Evolutionary conservation across 2,113 vertebrate species (phyloP).

Genomic region (Daubentonia madagascariensis): DNA sequence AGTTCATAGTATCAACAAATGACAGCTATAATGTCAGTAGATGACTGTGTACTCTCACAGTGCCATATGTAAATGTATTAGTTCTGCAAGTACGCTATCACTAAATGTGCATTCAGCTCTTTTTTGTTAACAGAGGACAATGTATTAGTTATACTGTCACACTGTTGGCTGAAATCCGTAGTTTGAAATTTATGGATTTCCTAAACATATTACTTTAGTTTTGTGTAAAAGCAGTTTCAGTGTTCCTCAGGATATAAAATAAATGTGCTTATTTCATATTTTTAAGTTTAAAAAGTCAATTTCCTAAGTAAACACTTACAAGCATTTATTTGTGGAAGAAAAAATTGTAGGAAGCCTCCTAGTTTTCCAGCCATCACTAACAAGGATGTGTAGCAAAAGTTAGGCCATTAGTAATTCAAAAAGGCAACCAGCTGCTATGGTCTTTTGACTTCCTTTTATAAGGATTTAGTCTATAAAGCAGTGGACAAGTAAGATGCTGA

Average conservation of each 20-base stretch:
- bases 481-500: neutral
- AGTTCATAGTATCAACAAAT: neutral
- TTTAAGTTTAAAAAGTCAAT: slow-evolving; percentile 37
- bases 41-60: neutral
- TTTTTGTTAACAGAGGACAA: neutral
- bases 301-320: neutral
- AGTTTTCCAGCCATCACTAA: neutral
- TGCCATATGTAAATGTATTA: neutral
- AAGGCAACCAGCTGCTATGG: neutral
- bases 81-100: neutral
- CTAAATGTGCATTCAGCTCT: neutral
- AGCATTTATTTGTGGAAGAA: neutral
- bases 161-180: neutral
- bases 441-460: neutral
- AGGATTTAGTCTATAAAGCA: neutral
- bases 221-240: neutral
- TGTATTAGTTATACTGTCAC: neutral
- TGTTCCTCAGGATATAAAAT: neutral
- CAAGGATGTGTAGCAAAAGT: neutral
- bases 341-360: neutral
- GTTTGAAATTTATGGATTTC: slow-evolving; percentile 12
- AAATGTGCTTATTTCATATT: neutral
- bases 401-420: neutral
- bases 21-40: neutral
- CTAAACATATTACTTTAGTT: neutral